Evolutionary conservation across 2,113 vertebrate genomes (phyloP).

Genomic region (Hoplias malabaricus): DNA sequence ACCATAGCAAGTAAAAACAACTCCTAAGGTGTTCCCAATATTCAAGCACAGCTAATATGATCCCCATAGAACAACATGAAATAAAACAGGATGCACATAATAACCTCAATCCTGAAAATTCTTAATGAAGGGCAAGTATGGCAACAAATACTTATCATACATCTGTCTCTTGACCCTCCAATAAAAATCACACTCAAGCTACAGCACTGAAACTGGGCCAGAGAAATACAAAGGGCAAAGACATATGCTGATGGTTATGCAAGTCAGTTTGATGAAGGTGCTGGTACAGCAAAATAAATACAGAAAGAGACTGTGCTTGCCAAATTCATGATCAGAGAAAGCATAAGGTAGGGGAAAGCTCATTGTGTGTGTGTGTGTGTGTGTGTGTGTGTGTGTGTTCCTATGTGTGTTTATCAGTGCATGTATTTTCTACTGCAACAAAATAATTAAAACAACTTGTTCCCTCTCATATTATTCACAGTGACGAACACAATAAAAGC

Average conservation of each 20-base stretch:
- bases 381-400: constrained; percentile 1
- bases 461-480: constrained; percentile 11
- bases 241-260: not conserved
- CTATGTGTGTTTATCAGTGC: not conserved
- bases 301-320: not conserved
- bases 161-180: not conserved
- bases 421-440: not conserved
- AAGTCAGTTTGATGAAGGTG: not conserved
- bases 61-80: too few relatives aligned
- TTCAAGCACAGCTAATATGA: too few relatives aligned
- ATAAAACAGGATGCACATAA: too few relatives aligned
- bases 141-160: not conserved
- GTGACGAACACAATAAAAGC: constrained; percentile 7
- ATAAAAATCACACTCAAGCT: not conserved
- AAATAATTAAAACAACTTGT: not conserved
- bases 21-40: too few relatives aligned
- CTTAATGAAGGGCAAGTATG: not conserved
- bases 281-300: not conserved
- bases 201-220: not conserved
- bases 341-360: not conserved
- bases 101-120: too few relatives aligned
- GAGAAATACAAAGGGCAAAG: not conserved
- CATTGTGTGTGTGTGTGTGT: not conserved
- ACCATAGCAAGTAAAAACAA: too few relatives aligned
- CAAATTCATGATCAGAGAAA: not conserved